Conservation (phyloP, 64 coral and sea anemone species). For the Hydrozoanthus tunicans region DNA sequence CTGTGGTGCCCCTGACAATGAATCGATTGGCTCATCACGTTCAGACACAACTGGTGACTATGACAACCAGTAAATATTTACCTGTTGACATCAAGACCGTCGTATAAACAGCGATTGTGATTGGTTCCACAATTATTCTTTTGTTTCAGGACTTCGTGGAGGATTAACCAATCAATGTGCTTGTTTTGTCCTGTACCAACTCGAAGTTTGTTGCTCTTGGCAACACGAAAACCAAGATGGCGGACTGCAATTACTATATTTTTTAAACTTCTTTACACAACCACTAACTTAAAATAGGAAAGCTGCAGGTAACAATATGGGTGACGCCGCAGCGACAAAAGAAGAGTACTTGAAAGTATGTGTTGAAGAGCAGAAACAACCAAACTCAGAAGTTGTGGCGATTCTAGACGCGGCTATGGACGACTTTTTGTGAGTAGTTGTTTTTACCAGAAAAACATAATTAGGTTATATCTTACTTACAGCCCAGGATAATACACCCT, state of each 20-base stretch:
- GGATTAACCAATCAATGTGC: constrained; percentile 15
- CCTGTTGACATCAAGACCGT: background rate
- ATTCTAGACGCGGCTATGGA: constrained; percentile 77
- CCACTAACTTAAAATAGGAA: background rate
- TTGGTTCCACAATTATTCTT: background rate
- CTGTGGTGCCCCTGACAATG: background rate
- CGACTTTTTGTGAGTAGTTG: constrained; percentile 84
- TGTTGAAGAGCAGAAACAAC: constrained; percentile 63
- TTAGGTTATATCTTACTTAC: too few relatives aligned
- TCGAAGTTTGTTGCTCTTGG: constrained; percentile 13
- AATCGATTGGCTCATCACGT: background rate
- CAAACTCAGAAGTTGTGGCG: constrained; percentile 78
- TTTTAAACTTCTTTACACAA: background rate
- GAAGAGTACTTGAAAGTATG: constrained; percentile 78
- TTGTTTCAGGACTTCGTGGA: background rate
- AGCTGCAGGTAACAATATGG: constrained; percentile 43
- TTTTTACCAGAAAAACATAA: too few relatives aligned
- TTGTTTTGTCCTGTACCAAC: background rate
- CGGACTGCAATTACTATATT: background rate
- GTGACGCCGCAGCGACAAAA: constrained; percentile 81
- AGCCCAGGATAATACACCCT: too few relatives aligned
- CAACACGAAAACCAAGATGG: constrained; percentile 54
- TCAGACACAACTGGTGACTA: background rate
- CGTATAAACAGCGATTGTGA: background rate
- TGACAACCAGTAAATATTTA: constrained; percentile 53